Evolutionary conservation across 2,888 invertebrate genomes (phyloP), one percentile per base, ranked within the genome.

Genomic region (Ophioninae sp.): DNA sequence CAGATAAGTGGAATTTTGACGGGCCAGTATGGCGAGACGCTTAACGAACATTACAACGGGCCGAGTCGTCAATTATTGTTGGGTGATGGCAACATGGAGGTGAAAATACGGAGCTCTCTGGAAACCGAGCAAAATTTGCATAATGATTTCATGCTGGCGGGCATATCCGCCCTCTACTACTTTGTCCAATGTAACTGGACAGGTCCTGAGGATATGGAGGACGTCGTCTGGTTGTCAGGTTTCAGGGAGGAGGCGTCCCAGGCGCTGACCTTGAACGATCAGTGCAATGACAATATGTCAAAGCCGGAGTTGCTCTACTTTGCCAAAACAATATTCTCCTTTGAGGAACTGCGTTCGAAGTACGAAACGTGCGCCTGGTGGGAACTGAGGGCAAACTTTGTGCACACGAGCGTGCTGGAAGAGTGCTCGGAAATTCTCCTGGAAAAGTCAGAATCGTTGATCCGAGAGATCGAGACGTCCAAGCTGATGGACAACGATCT

Each of bases 131-230:
- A 76, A 3, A 56, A 82, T 20, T 39, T 41, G 23, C 85, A 91
- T 76, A 91, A 93, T 58, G 93, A 94, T 81, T 92, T 95, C 86
- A 91, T 95, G 17, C 90, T 93, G 73, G 92, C 95, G 74, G 96
- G 95, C 2, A 94, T 97, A 22, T 94, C 96, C 58, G 94, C 95
- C 86, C 93, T 97, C 41, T 93, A 96, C 72, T 94, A 94, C 39
- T 98, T 98, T 93, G 94, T 97, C 76, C 96, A 97, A 91, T 94
- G 94, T 75, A 98, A 98, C 93, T 98, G 97, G 95, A 96, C 96
- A 72, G 96, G 98, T 0, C 97, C 97, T 5, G 93, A 94, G 64
- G 90, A 94, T 41, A 91, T 93, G 56, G 89, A 86, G 51, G 86
- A 89, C n/a, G 72, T 90, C 6, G 85, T 89, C 20, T 89, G 88